These are phyloP conservation scores for Sturmia bella DNA, from an alignment of 2,888 invertebrate genomes.

Conservation along the genomic window DNA sequence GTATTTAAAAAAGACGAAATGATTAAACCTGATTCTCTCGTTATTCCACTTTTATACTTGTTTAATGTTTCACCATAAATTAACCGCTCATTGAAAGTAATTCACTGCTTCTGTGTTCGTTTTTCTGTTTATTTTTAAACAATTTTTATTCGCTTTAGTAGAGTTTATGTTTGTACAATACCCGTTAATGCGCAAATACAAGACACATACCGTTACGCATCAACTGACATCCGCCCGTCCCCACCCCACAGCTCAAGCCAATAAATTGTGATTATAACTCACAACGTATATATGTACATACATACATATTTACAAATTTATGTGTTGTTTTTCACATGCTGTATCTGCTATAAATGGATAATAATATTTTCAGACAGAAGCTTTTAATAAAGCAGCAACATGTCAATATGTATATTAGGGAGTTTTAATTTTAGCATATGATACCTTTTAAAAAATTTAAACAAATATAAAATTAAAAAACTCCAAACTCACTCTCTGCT, in stretches of 20 bases:
- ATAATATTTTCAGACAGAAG: constrained; percentile 24
- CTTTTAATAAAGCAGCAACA: background rate
- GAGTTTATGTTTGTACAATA: constrained; percentile 20
- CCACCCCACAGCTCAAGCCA: too few species aligned
- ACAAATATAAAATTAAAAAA: too few species aligned
- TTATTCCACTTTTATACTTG: constrained; percentile 18
- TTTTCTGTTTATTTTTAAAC: constrained; percentile 30
- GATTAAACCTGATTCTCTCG: too few species aligned
- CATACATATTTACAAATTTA: too few species aligned
- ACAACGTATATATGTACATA: too few species aligned
- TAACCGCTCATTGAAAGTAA: constrained; percentile 21
- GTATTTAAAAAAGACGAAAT: too few species aligned
- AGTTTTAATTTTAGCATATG: too few species aligned
- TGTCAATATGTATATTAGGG: too few species aligned
- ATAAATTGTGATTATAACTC: too few species aligned
- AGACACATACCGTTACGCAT: background rate
- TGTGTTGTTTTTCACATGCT: background rate
- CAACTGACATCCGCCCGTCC: background rate
- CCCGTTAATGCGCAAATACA: background rate
- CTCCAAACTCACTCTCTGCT: too few species aligned
- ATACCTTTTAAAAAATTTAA: too few species aligned
- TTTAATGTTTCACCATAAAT: constrained; percentile 56
- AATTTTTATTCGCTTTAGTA: constrained; percentile 21
- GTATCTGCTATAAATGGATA: constrained; percentile 1
- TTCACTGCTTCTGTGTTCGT: background rate